phyloP scores from a whole-genome alignment of 2,888 invertebrate species.

The Micoletzkya japonica region DNA sequence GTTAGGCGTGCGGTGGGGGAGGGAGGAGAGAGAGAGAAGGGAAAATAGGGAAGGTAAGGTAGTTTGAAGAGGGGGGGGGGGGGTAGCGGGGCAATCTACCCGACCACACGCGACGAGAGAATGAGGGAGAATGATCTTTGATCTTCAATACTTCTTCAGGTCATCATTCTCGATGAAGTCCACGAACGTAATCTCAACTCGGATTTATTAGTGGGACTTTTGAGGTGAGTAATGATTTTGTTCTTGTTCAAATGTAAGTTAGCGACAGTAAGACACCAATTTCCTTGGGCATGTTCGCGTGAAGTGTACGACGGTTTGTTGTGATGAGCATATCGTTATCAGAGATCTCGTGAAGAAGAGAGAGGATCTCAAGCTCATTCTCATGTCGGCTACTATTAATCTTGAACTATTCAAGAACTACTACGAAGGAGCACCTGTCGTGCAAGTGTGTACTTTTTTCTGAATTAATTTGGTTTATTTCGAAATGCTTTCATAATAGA shows the following conservation, averaged over 20 bases:
- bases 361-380: constrained; percentile 78
- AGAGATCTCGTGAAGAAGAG: constrained; percentile 68
- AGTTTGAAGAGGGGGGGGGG: neutral
- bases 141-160: constrained; percentile 67
- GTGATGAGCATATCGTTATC: too few relatives aligned
- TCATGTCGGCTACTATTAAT: constrained; percentile 99
- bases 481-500: neutral
- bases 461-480: too few relatives aligned
- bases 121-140: neutral
- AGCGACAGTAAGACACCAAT: too few relatives aligned
- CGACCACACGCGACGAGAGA: too few relatives aligned
- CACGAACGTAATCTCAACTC: constrained; percentile 94
- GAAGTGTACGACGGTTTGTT: too few relatives aligned
- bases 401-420: constrained; percentile 88
- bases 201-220: constrained; percentile 87
- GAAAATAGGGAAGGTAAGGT: neutral
- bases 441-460: too few relatives aligned
- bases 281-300: too few relatives aligned
- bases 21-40: neutral
- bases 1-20: neutral
- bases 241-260: too few relatives aligned
- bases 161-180: constrained; percentile 92
- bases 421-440: constrained; percentile 82
- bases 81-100: too few relatives aligned
- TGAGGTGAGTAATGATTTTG: constrained; percentile 74